A percentile compares a stretch with the other conserved stretches of the same genome.
phyloP scores from a whole-genome alignment of 2,888 invertebrate species.

The Pristionchus entomophagus region DNA sequence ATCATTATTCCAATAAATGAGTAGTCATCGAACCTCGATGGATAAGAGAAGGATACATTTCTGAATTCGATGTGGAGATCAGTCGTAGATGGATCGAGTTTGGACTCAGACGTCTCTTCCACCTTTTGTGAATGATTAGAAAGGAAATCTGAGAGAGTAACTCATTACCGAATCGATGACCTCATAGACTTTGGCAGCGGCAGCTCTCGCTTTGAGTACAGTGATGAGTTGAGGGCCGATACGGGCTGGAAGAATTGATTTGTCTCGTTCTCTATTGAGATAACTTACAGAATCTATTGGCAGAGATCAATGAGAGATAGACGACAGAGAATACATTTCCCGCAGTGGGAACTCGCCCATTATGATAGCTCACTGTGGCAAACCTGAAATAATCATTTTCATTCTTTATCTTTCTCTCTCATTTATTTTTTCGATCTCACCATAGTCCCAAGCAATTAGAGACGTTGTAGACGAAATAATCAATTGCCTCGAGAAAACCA shows the following conservation, averaged over 20 bases:
- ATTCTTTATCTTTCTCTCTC: too few species aligned
- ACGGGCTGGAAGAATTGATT: background rate
- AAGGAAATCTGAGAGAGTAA: too few species aligned
- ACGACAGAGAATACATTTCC: background rate
- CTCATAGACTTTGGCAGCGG: constrained; percentile 15
- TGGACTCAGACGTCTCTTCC: background rate
- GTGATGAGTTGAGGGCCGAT: constrained; percentile 1
- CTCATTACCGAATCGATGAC: background rate
- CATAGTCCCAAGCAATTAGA: background rate
- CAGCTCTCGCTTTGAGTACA: constrained; percentile 1
- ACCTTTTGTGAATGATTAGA: background rate
- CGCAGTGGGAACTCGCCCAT: background rate
- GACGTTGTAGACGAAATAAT: background rate
- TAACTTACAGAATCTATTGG: background rate
- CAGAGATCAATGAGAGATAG: background rate
- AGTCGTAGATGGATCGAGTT: background rate
- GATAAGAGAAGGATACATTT: background rate
- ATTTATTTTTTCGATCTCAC: too few species aligned
- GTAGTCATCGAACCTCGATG: background rate
- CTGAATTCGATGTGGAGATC: background rate
- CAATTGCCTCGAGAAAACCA: background rate
- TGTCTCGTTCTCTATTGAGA: too few species aligned
- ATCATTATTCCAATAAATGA: background rate
- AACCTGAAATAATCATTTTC: background rate
- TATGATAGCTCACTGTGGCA: background rate